Evolutionary conservation across 92 coral and sea anemone genomes (phyloP), one percentile per base, ranked within the genome.

Genomic region (Phenganax marumi): DNA sequence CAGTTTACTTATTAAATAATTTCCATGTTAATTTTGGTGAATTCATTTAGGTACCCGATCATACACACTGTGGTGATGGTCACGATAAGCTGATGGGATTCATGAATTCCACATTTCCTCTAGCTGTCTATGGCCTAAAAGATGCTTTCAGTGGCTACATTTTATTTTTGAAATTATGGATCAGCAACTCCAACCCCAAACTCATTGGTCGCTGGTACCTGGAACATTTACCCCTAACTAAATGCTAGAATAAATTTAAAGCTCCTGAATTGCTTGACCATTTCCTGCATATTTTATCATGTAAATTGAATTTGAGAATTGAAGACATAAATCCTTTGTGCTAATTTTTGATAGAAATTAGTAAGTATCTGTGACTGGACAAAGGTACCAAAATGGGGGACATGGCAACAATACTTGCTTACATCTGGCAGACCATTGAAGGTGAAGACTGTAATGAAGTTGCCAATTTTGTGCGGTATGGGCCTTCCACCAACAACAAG

Each of bases 401-500:
- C 56, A 60, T 79, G 73, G 56, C 83, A 21, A 60, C 83, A 13
- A 18, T 79, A 23, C 83, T 39, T 79, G 69, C 73, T 33, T 61
- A 52, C 54, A 26, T 79, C 49, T 52, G 82, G 50, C 43, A 68
- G 46, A 58, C 8, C 1, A 16, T 58, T 0, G 51, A 46, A 46
- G 46, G 51, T 48, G 84, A 68, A n/a, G 52, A 80, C 47, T n/a
- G 43, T 52, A 54, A 69, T 39, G 52, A 39, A 13, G 55, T 77
- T 43, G 76, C 66, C n/a, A 77, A 50, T 22, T 18, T 58, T 47
- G 88, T 85, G 12, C 50, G 66, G 22, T 85, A 85, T 78, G 89
- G 85, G 8, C 68, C 89, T n/a, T 85, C 84, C 39, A 77, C 84
- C 70, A 77, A 78, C 46, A 78, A 78, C 58, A 85, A 77, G 79